A percentile compares a stretch with the other conserved stretches of the same genome.
These are phyloP conservation scores for Sus scrofa DNA, from an alignment of 2,113 vertebrate species.

Conservation along the genomic window T2T-Sscrofa CM000826.6:130935001-130935500, in stretches of 20 bases:
- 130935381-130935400: slow-evolving; percentile 21
- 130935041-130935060: neutral
- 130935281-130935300: slow-evolving; percentile 74
- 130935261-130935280: slow-evolving; percentile 72
- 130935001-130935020: neutral
- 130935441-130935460: neutral
- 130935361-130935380: slow-evolving; percentile 65
- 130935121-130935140: neutral
- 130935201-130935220: neutral
- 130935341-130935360: slow-evolving; percentile 66
- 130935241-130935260: slow-evolving; percentile 61
- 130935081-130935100: neutral
- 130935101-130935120: neutral
- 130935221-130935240: slow-evolving; percentile 48
- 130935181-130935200: neutral
- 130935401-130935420: neutral
- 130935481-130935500: slow-evolving; percentile 1
- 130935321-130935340: slow-evolving; percentile 67
- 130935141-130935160: neutral
- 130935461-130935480: neutral
- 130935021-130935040: neutral
- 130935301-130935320: slow-evolving; percentile 73
- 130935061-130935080: neutral
- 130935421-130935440: neutral
- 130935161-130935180: neutral